Percentiles rank a stretch among this genome's conserved stretches.
Conservation (phyloP, 1,140 invertebrate species). For the Calycopis cecrops region DNA sequence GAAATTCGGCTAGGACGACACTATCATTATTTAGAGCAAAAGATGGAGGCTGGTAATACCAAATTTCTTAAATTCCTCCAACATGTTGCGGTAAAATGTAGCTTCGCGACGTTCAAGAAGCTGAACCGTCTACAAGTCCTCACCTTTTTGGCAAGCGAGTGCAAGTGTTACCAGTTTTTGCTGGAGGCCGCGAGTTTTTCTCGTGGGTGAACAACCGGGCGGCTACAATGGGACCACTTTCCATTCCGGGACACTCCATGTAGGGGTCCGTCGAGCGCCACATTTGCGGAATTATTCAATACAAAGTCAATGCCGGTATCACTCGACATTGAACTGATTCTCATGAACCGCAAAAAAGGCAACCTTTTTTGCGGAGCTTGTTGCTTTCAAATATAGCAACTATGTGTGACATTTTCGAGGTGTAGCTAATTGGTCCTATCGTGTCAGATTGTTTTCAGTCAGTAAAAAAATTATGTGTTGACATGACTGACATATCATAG, state of each 20-base stretch:
- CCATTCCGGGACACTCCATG: conserved; percentile 1
- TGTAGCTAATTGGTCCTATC: no score
- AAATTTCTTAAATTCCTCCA: no score
- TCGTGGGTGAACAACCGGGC: conserved; percentile 6
- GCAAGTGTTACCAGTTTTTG: conserved; percentile 2
- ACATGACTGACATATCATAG: no score
- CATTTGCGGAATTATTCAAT: conserved; percentile 1
- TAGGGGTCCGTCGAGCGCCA: not conserved
- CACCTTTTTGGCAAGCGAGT: not conserved
- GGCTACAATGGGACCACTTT: conserved; percentile 1
- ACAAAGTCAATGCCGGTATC: not conserved
- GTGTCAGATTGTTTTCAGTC: no score
- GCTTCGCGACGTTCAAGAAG: not conserved
- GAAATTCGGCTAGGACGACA: no score
- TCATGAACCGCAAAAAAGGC: no score
- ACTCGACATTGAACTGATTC: conserved; percentile 6
- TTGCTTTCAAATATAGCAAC: no score
- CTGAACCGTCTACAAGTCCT: not conserved
- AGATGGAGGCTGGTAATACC: no score
- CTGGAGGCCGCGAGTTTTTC: not conserved
- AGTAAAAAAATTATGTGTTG: no score
- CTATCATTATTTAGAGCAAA: no score
- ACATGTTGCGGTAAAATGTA: not conserved
- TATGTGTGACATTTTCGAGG: no score
- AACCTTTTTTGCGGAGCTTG: conserved; percentile 16